Evolutionary conservation across 1,140 invertebrate genomes (phyloP), one percentile per base, ranked within the genome.

Genomic region (Drosophila pallidifrons): DNA sequence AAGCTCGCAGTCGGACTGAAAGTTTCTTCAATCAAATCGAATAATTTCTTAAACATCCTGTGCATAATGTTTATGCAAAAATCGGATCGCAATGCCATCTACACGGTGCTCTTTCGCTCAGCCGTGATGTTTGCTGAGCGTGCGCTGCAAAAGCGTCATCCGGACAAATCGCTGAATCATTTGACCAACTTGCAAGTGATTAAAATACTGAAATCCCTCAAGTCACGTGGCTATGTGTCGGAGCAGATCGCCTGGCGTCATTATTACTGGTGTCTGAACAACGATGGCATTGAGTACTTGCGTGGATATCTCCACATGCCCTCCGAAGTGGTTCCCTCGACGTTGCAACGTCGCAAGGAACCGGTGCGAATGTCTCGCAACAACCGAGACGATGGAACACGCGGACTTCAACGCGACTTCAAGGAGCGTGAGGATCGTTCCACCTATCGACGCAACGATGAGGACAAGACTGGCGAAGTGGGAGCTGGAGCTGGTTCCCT

Each of bases 261-360:
- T 35, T 72, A 54, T 32, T 76, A 76, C 41, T 76, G 69, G 74
- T 65, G 46, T 15, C 13, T 72, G 13, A 72, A 65, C 41, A 72
- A 76, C 54, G 61, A 72, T 7, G 74, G 74, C 38, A 72, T 76
- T 30, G 69, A 76, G 11, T 75, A 28, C 38, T 41, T 75, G 13
- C 16, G 72, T 4, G 51, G 35, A 5, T 69, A 63, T 38, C 51
- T 75, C 1, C 65, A 51, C 11, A 25, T 69, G 43, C 66, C 72
- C 8, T 20, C 66, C 7, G 72, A 75, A 49, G 65, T 70, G 49
- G 49, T 75, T 13, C 72, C 72, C 3, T 57, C 30, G 25, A 75
- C 72, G 1, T 28, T 75, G 51, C 72, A 70, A 25, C 72, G 72
- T 16, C 57, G 65, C 41, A 41, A 45, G 11, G 66, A 69, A 7